These are phyloP conservation scores for Willowsia nigromaculata DNA, from an alignment of 2,888 invertebrate species.

Conservation along the genomic window DNA sequence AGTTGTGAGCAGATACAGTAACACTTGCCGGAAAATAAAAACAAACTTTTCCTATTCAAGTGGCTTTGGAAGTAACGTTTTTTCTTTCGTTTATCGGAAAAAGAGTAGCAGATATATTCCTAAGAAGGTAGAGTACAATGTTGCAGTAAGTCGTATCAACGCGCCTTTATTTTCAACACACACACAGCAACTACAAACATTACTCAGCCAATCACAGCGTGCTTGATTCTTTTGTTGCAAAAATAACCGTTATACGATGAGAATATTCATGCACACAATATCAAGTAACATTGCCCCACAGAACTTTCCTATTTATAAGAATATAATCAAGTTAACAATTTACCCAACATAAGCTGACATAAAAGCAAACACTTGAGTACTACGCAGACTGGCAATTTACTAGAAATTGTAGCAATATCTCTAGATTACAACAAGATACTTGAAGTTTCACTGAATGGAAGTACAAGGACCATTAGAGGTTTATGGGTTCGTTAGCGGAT, in stretches of 20 bases:
- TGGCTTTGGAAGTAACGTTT: not conserved
- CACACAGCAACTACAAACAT: too few species aligned
- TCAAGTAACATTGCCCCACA: not conserved
- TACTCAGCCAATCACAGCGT: too few species aligned
- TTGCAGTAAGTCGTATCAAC: too few species aligned
- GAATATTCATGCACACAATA: not conserved
- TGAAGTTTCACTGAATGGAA: not conserved
- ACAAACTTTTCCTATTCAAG: not conserved
- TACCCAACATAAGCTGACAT: not conserved
- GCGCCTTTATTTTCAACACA: too few species aligned
- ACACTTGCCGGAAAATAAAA: constrained; percentile 5
- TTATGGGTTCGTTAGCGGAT: constrained; percentile 61
- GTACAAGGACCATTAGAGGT: constrained; percentile 34
- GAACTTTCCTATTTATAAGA: not conserved
- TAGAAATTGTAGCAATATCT: constrained; percentile 12
- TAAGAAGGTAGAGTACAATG: too few species aligned
- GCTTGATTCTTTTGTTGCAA: too few species aligned
- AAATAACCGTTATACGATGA: not conserved
- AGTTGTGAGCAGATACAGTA: not conserved
- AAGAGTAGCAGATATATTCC: too few species aligned
- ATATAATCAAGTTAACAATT: constrained; percentile 54
- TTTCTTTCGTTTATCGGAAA: constrained; percentile 9
- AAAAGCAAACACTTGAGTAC: not conserved
- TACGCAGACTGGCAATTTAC: not conserved
- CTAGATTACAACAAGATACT: constrained; percentile 51